Percentiles rank a stretch among this genome's conserved stretches.
These are phyloP conservation scores for Etheostoma spectabile DNA, from an alignment of 2,113 vertebrate genomes.

Conservation along the genomic window DNA sequence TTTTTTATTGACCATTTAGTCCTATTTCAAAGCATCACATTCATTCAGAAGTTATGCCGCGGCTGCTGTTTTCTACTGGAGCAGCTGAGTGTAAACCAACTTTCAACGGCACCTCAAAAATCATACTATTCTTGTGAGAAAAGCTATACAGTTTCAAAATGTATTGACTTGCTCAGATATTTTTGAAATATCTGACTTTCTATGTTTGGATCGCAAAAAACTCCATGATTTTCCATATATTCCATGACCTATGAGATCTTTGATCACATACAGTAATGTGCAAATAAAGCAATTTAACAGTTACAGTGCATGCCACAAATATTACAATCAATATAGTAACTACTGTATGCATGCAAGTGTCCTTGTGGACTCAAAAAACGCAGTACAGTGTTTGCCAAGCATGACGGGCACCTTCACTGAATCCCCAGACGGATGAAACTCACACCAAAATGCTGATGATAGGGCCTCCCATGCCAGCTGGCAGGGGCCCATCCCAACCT, in stretches of 20 bases:
- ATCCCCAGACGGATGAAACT: conserved; percentile 35
- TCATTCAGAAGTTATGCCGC: neutral
- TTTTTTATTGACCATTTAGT: neutral
- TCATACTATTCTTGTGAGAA: neutral
- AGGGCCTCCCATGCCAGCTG: conserved; percentile 27
- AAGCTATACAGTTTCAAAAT: neutral
- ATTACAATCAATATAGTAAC: neutral
- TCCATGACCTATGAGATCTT: neutral
- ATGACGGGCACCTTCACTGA: conserved; percentile 34
- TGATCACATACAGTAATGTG: neutral
- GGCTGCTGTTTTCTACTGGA: conserved; percentile 28
- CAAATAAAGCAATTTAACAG: neutral
- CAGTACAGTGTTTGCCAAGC: conserved; percentile 9
- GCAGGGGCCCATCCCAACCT: conserved; percentile 12
- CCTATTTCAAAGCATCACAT: neutral
- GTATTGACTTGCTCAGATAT: neutral
- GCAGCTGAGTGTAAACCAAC: neutral
- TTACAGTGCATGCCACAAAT: conserved; percentile 1
- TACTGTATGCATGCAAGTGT: neutral
- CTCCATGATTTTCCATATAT: neutral
- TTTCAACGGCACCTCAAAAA: neutral
- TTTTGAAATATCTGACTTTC: neutral
- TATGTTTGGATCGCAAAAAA: neutral
- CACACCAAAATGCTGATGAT: conserved; percentile 35
- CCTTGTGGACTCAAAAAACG: neutral